Evolutionary conservation across 2,797 vertebrate species (phyloP).

Genomic region (Delichon dasypus): DNA sequence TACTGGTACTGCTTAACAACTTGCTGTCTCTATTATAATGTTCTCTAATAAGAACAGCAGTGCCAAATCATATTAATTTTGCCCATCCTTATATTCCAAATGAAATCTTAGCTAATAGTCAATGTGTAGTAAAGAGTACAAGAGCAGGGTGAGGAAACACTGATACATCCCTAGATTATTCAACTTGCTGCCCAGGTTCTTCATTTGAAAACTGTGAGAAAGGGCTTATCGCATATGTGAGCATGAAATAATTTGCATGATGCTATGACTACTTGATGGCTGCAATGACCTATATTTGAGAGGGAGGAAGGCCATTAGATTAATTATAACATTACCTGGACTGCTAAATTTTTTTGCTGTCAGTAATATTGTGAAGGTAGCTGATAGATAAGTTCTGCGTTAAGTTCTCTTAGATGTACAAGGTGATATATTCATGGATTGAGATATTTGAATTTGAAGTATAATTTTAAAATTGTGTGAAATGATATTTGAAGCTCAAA

Average conservation of each 20-base stretch:
- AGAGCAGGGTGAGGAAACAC: not conserved
- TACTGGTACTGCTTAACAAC: not conserved
- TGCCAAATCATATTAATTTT: not conserved
- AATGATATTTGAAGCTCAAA: not conserved
- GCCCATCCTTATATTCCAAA: not conserved
- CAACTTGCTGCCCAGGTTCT: not conserved
- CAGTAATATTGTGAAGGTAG: not conserved
- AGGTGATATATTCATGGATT: not conserved
- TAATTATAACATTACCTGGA: not conserved
- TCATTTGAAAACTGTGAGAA: not conserved
- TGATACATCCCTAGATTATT: not conserved
- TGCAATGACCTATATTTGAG: not conserved
- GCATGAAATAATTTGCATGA: not conserved
- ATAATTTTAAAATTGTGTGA: not conserved
- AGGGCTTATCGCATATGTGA: not conserved
- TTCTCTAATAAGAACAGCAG: not conserved
- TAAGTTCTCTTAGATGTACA: not conserved
- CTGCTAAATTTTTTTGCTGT: not conserved
- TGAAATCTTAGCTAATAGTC: not conserved
- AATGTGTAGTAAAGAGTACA: not conserved
- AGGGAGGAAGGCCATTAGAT: not conserved
- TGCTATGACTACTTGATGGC: not conserved
- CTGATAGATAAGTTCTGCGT: not conserved
- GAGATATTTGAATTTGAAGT: not conserved
- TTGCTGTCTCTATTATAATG: not conserved